These are phyloP conservation scores for Choreutis nemorana DNA, from an alignment of 2,888 invertebrate species.

Conservation along the genomic window DNA sequence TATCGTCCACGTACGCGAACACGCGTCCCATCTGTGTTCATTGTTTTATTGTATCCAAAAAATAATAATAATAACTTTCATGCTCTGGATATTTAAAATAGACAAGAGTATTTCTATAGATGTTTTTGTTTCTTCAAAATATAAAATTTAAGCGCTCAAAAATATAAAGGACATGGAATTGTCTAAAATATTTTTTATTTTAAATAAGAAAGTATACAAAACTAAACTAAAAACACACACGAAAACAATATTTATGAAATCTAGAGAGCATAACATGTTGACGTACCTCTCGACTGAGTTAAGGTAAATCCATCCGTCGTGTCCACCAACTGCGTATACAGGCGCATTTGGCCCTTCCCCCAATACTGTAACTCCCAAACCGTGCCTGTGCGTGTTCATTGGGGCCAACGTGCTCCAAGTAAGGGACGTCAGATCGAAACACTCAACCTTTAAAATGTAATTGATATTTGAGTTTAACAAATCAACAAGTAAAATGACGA, in stretches of 20 bases:
- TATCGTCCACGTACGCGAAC: slow-evolving; percentile 86
- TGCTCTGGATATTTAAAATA: no score
- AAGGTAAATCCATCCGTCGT: slow-evolving; percentile 95
- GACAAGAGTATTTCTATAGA: no score
- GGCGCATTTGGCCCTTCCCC: slow-evolving; percentile 77
- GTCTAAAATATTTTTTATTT: neutral
- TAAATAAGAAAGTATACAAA: neutral
- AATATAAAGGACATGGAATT: no score
- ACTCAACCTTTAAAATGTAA: no score
- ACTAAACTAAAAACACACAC: slow-evolving; percentile 1
- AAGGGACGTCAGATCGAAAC: slow-evolving; percentile 82
- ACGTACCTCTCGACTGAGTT: slow-evolving; percentile 86
- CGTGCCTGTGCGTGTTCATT: slow-evolving; percentile 91
- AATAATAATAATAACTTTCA: no score
- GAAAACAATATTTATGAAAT: neutral
- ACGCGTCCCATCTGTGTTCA: slow-evolving; percentile 87
- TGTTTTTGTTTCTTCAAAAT: no score
- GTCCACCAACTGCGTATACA: slow-evolving; percentile 94
- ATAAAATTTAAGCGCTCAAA: no score
- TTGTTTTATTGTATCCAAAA: no score
- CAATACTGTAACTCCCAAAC: slow-evolving; percentile 80
- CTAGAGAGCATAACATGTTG: slow-evolving; percentile 4
- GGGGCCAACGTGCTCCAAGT: slow-evolving; percentile 83
- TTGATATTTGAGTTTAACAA: no score
- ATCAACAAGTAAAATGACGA: no score